phyloP scores from a whole-genome alignment of 2,113 vertebrate species.

The Lonchura striata region DNA sequence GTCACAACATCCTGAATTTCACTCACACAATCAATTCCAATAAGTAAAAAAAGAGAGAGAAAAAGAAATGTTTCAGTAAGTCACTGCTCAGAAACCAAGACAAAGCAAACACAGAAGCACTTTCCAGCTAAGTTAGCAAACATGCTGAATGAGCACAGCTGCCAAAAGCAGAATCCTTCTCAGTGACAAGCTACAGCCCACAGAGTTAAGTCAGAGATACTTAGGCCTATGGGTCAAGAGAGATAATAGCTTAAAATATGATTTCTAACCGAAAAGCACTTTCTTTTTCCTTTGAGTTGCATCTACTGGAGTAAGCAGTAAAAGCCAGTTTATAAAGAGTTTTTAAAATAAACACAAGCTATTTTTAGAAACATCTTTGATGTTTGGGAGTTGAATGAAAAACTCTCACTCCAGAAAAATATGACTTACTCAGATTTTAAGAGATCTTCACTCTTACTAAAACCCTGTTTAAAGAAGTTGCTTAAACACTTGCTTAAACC shows the following conservation, averaged over 20 bases:
- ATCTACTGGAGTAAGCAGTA: slow-evolving; percentile 44
- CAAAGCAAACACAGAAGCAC: slow-evolving; percentile 52
- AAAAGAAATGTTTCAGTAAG: slow-evolving; percentile 38
- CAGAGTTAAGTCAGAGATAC: slow-evolving; percentile 12
- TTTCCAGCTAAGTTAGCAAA: slow-evolving; percentile 51
- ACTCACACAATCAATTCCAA: slow-evolving; percentile 21
- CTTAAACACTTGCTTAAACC: slow-evolving; percentile 6
- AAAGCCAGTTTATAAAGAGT: slow-evolving; percentile 59
- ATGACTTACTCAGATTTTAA: not conserved
- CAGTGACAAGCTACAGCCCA: slow-evolving; percentile 17
- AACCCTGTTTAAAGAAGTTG: not conserved
- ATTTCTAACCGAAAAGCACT: slow-evolving; percentile 62
- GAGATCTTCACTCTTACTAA: not conserved
- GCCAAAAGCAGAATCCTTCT: slow-evolving; percentile 30
- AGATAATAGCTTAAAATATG: slow-evolving; percentile 64
- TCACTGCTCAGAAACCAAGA: slow-evolving; percentile 35
- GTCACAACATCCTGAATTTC: slow-evolving; percentile 15
- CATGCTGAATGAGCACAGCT: slow-evolving; percentile 14
- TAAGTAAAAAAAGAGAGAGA: not conserved
- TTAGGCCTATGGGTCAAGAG: slow-evolving; percentile 56
- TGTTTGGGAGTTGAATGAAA: not conserved
- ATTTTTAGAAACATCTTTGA: not conserved
- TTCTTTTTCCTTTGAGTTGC: slow-evolving; percentile 56
- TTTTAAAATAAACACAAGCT: not conserved
- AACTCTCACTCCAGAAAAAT: not conserved